phyloP scores from a whole-genome alignment of 2,888 invertebrate genomes.

The Tenodera sinensis region DNA sequence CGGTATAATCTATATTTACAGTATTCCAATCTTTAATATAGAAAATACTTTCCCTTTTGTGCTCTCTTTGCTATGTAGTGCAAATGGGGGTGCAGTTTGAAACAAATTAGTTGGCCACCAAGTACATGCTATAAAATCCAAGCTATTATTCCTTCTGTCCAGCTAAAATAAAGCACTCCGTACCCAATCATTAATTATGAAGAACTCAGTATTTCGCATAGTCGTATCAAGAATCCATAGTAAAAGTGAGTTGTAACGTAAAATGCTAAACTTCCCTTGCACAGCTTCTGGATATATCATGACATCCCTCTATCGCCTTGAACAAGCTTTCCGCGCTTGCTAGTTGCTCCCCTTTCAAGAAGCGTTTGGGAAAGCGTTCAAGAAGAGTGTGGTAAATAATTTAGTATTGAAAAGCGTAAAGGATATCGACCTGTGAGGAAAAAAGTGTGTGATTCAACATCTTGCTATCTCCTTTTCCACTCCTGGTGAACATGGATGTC shows the following conservation, averaged over 20 bases:
- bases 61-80: too few species aligned
- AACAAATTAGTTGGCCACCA: too few species aligned
- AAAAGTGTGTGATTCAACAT: neutral
- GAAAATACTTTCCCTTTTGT: too few species aligned
- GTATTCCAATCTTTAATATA: too few species aligned
- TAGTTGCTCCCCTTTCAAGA: neutral
- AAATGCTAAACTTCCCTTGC: neutral
- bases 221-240: neutral
- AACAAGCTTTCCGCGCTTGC: neutral
- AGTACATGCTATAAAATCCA: too few species aligned
- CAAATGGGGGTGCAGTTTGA: too few species aligned
- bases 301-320: neutral
- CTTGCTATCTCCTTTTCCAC: neutral
- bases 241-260: neutral
- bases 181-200: neutral
- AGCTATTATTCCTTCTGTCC: too few species aligned
- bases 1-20: too few species aligned
- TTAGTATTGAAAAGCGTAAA: neutral
- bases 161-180: neutral
- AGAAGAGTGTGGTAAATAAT: neutral
- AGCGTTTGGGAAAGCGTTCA: neutral
- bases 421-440: neutral
- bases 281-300: neutral
- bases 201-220: neutral
- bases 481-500: too few species aligned